A percentile compares a stretch with the other conserved stretches of the same genome.
Evolutionary conservation across 1,140 invertebrate species (phyloP).

Genomic region (Nymphalis io): DNA sequence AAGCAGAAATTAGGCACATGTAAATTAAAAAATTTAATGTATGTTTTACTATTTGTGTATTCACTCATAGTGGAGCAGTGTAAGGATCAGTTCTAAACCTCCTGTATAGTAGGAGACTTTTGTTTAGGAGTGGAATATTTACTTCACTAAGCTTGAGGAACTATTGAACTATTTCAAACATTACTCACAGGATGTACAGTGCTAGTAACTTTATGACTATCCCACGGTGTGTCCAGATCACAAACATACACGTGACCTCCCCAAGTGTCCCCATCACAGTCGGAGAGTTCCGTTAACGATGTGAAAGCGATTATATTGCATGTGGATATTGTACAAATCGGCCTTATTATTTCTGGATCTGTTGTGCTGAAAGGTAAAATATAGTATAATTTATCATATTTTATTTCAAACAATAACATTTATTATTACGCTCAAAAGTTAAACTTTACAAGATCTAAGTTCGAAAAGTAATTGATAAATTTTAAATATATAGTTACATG

Average conservation of each 20-base stretch:
- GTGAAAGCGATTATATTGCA: slow-evolving; percentile 92
- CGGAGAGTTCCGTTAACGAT: slow-evolving; percentile 85
- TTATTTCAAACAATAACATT: no score
- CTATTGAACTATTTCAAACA: neutral
- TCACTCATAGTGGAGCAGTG: no score
- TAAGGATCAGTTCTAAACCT: no score
- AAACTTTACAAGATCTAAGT: no score
- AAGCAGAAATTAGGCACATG: no score
- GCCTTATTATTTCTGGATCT: slow-evolving; percentile 79
- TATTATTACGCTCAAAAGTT: no score
- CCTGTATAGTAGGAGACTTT: no score
- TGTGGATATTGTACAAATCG: slow-evolving; percentile 87
- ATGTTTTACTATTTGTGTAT: no score
- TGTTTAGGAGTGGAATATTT: no score
- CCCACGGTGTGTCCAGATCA: slow-evolving; percentile 93
- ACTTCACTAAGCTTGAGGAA: no score
- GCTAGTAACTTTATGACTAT: slow-evolving; percentile 85
- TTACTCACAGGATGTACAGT: slow-evolving; percentile 66
- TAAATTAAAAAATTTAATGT: no score
- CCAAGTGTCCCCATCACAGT: slow-evolving; percentile 84
- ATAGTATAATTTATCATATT: neutral
- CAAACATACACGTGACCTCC: slow-evolving; percentile 92
- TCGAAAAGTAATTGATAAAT: no score
- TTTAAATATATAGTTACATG: slow-evolving; percentile 59
- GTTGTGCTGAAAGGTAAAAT: slow-evolving; percentile 44